Evolutionary conservation across 2,888 invertebrate genomes (phyloP), one percentile per base, ranked within the genome.

Genomic region (Parnassius mnemosyne): DNA sequence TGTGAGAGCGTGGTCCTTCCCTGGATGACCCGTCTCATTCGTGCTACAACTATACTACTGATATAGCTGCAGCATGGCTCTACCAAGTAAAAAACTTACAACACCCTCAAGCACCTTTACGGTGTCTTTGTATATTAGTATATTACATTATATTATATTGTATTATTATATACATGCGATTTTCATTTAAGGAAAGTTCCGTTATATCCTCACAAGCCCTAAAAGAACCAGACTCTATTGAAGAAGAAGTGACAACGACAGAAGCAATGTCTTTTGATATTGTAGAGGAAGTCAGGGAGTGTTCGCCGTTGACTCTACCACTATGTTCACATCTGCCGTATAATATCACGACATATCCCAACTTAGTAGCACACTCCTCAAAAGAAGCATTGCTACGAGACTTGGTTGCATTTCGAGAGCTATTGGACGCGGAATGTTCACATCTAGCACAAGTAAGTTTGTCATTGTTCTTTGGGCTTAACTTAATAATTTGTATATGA

Each of bases 381-480:
- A 80, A 92, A 52, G 93, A 93, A 41, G 95, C 95, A 51, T 93
- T 97, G 51, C 72, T 88, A 69, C 77, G 94, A 50, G 95, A 97
- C 79, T 93, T 97, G 20, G 96, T 97, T 54, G 93, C 95, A 0
- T 97, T 96, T 78, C 94, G 96, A 65, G 97, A 96, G 80, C 87
- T 97, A n/a, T 95, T 97, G 9, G 97, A 97, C 79, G 96, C 96
- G 0, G 97, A 97, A 84, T 98, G 98, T 81, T 97, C 96, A 74
- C 93, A 95, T 67, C 93, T 96, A 71, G 97, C 97, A 1, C 96
- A 96, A 80, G 91, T 90, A 74, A 71, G 65, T 63, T n/a, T 10
- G 49, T 47, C 43, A 43, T 34, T 34, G 5, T 34, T 34, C 7
- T 34, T 34, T 34, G 34, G 7, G 7, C 5, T 34, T 1, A 7